Conservation (phyloP, 2,113 vertebrate genomes). For the Prunella himalayana region DNA sequence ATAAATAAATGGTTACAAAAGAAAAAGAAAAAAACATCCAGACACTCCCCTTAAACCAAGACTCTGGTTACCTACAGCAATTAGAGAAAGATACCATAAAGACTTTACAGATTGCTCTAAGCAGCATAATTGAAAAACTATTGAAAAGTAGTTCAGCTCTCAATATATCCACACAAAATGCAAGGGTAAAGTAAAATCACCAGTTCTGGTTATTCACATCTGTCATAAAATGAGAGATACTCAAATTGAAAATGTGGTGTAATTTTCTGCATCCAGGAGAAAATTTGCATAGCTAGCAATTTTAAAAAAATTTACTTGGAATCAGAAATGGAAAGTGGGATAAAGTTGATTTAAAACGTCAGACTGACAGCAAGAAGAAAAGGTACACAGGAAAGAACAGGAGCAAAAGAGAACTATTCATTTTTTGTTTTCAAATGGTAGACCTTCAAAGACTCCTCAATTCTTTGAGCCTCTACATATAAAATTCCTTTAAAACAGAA, state of each 20-base stretch:
- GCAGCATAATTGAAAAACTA: constrained; percentile 42
- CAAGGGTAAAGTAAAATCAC: neutral
- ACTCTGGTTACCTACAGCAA: neutral
- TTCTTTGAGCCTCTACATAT: neutral
- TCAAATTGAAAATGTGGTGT: neutral
- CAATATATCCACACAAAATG: neutral
- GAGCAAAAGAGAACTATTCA: neutral
- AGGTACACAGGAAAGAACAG: neutral
- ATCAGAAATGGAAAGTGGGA: neutral
- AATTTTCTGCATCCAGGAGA: neutral
- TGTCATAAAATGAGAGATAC: neutral
- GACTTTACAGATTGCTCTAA: constrained; percentile 36
- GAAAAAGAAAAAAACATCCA: neutral
- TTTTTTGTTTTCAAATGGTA: neutral
- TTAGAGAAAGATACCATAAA: constrained; percentile 44
- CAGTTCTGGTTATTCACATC: neutral
- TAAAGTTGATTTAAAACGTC: neutral
- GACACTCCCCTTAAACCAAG: neutral
- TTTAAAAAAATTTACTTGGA: neutral
- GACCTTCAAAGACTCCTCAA: neutral
- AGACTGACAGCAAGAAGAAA: neutral
- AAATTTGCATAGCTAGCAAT: neutral
- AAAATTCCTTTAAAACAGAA: neutral
- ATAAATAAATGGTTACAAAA: constrained; percentile 8
- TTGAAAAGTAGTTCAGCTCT: neutral